phyloP scores from a whole-genome alignment of 2,888 invertebrate genomes.

The Trypoxylon attenuatum region DNA sequence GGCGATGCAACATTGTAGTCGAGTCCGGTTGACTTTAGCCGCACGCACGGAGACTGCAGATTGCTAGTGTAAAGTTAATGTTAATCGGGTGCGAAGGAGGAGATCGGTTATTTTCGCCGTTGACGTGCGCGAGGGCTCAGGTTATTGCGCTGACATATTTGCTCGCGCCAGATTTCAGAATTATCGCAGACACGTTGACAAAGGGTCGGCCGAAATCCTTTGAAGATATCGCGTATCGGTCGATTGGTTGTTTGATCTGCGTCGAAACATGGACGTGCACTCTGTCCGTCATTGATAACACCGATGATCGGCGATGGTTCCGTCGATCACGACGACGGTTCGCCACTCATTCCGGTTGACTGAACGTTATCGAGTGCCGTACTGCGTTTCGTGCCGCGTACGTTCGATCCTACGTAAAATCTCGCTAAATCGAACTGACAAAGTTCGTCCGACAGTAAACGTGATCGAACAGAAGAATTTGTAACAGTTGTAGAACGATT shows the following conservation, averaged over 20 bases:
- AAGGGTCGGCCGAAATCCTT: slow-evolving; percentile 63
- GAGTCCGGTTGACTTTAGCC: no score
- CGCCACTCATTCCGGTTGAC: slow-evolving; percentile 27
- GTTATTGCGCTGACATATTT: slow-evolving; percentile 37
- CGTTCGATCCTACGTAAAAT: no score
- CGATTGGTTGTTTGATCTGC: slow-evolving; percentile 66
- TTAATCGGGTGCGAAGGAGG: not conserved
- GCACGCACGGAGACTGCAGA: no score
- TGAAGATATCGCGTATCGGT: slow-evolving; percentile 66
- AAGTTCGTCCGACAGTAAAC: slow-evolving; percentile 10
- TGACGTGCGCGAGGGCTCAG: not conserved
- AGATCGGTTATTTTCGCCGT: not conserved
- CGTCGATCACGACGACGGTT: slow-evolving; percentile 34
- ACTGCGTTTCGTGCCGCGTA: slow-evolving; percentile 24
- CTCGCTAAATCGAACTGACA: slow-evolving; percentile 25
- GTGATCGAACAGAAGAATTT: no score
- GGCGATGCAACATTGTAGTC: no score
- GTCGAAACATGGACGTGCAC: slow-evolving; percentile 56
- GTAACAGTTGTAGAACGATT: no score
- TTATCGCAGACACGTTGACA: slow-evolving; percentile 52
- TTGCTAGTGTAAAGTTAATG: not conserved
- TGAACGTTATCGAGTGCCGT: slow-evolving; percentile 37
- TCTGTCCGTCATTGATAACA: slow-evolving; percentile 52
- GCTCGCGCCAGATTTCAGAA: slow-evolving; percentile 53
- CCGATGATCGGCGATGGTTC: slow-evolving; percentile 38